Evolutionary conservation across 2,113 vertebrate genomes (phyloP).

Genomic region (Brachyhypopomus gauderio): DNA sequence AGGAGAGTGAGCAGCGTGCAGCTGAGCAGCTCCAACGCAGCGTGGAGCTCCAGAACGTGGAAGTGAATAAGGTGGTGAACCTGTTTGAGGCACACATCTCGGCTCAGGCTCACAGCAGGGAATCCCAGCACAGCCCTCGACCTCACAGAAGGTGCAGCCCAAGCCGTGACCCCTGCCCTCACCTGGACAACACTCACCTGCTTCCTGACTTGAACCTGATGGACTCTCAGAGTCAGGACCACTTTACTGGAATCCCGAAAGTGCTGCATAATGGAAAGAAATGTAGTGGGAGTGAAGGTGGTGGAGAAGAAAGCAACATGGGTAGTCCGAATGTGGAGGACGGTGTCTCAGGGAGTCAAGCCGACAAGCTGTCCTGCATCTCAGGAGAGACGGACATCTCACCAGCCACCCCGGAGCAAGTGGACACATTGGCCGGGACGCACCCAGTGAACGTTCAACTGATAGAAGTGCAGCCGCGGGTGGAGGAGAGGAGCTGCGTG

Average conservation of each 20-base stretch:
- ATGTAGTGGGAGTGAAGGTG: slow-evolving; percentile 47
- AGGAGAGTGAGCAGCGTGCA: slow-evolving; percentile 68
- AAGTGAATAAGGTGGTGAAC: slow-evolving; percentile 90
- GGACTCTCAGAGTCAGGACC: slow-evolving; percentile 55
- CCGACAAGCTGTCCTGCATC: slow-evolving; percentile 17
- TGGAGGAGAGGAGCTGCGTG: slow-evolving; percentile 30
- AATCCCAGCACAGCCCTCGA: slow-evolving; percentile 79
- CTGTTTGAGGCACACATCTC: slow-evolving; percentile 94
- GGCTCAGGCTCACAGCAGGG: slow-evolving; percentile 78
- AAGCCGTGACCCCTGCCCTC: background rate
- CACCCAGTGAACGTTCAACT: slow-evolving; percentile 34
- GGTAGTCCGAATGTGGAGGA: slow-evolving; percentile 50
- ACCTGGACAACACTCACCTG: slow-evolving; percentile 1
- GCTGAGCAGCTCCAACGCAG: slow-evolving; percentile 79
- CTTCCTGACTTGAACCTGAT: slow-evolving; percentile 58
- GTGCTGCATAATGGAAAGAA: slow-evolving; percentile 72
- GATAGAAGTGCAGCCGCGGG: slow-evolving; percentile 39
- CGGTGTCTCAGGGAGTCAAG: slow-evolving; percentile 35
- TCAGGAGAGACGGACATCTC: slow-evolving; percentile 27
- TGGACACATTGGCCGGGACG: slow-evolving; percentile 26
- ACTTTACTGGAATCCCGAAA: slow-evolving; percentile 45
- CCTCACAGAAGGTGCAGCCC: slow-evolving; percentile 61
- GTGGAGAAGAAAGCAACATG: slow-evolving; percentile 37
- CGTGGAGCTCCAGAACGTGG: slow-evolving; percentile 88
- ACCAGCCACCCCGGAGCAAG: background rate